phyloP scores from a whole-genome alignment of 2,797 vertebrate genomes.

The Scolopax rusticola region DNA sequence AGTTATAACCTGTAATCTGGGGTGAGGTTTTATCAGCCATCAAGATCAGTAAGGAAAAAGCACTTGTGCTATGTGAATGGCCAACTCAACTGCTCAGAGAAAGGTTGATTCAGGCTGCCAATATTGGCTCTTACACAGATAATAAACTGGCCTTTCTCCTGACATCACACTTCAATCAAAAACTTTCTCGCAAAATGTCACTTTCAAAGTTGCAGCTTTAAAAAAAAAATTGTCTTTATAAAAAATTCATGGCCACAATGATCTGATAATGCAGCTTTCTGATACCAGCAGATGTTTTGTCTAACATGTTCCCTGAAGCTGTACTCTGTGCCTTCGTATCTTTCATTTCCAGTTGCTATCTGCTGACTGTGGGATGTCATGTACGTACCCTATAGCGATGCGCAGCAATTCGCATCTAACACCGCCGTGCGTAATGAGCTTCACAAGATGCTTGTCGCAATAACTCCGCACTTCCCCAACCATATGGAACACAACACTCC shows the following conservation, averaged over 20 bases:
- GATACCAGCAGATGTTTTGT: conserved; percentile 92
- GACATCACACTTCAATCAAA: conserved; percentile 81
- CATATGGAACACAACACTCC: conserved; percentile 89
- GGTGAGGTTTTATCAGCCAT: not conserved
- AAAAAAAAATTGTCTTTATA: conserved; percentile 79
- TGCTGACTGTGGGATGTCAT: conserved; percentile 89
- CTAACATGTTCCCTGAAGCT: conserved; percentile 92
- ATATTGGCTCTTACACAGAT: conserved; percentile 14
- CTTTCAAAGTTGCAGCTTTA: conserved; percentile 83
- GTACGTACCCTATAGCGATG: conserved; percentile 87
- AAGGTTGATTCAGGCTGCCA: conserved; percentile 29
- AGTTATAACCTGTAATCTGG: not conserved
- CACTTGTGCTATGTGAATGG: not conserved
- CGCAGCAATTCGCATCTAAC: conserved; percentile 84
- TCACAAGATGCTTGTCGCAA: conserved; percentile 87
- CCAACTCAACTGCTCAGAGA: conserved; percentile 24
- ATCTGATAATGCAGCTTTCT: conserved; percentile 88
- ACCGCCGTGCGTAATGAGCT: conserved; percentile 84
- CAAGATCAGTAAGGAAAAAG: not conserved
- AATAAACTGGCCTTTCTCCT: conserved; percentile 75
- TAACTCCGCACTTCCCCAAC: conserved; percentile 85
- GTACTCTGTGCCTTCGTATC: conserved; percentile 91
- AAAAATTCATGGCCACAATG: conserved; percentile 88
- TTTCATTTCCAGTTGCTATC: conserved; percentile 95
- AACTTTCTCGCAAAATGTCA: conserved; percentile 83